Conservation (phyloP, 2,113 vertebrate species). For the Syrrhaptes paradoxus region DNA sequence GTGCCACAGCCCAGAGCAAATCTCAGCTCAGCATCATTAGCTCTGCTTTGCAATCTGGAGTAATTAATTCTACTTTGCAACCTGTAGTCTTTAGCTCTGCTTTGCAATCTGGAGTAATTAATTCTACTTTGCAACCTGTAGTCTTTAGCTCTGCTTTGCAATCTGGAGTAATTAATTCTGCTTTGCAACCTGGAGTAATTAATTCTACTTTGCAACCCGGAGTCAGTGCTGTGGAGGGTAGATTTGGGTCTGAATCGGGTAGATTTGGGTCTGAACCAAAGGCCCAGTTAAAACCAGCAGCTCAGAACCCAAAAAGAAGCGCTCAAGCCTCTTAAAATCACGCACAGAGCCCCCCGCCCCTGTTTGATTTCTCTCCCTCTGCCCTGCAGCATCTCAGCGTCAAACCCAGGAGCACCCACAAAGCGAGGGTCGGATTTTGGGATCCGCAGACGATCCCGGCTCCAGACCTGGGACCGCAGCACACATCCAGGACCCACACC, state of each 20-base stretch:
- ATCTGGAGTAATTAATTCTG: no score
- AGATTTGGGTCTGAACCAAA: neutral
- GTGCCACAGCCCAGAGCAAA: neutral
- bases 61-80: no score
- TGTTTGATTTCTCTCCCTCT: neutral
- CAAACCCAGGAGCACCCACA: fast-evolving
- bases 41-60: neutral
- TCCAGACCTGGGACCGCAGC: neutral
- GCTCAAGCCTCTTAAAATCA: neutral
- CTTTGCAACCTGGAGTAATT: no score
- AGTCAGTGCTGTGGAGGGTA: fast-evolving
- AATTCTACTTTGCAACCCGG: no score
- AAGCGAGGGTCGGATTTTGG: neutral
- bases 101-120: no score
- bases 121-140: neutral
- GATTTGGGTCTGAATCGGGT: neutral
- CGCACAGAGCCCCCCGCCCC: neutral
- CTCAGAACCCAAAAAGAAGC: fast-evolving
- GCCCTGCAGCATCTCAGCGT: neutral
- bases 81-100: no score
- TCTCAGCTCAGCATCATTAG: fast-evolving
- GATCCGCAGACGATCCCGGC: neutral
- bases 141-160: no score
- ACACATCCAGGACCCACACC: fast-evolving
- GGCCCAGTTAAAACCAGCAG: neutral